Evolutionary conservation across 2,888 invertebrate species (phyloP).

Genomic region (Lepidocyrtinus sp.): DNA sequence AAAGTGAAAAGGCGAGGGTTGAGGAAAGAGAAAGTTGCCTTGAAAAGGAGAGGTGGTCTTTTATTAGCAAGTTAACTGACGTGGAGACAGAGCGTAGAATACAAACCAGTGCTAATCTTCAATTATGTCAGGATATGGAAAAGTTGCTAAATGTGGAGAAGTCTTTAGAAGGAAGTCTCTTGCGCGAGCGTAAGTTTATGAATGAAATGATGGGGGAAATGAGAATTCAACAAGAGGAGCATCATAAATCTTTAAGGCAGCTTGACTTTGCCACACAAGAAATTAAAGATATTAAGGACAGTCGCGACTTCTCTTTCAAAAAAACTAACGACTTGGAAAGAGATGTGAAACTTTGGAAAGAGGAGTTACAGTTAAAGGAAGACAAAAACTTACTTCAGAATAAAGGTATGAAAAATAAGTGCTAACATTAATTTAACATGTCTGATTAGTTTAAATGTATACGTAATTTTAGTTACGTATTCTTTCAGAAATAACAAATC

Average conservation of each 20-base stretch:
- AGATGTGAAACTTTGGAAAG: conserved; percentile 64
- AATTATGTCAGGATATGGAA: conserved; percentile 60
- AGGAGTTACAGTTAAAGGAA: conserved; percentile 62
- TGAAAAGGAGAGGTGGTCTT: conserved; percentile 47
- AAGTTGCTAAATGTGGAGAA: conserved; percentile 55
- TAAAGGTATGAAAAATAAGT: conserved; percentile 23
- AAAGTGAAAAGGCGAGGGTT: conserved; percentile 49
- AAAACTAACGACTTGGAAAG: conserved; percentile 55
- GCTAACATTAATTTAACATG: too few species aligned
- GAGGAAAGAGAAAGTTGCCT: conserved; percentile 43
- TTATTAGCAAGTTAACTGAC: conserved; percentile 55
- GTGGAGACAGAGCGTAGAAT: conserved; percentile 61
- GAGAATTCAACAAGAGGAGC: conserved; percentile 55
- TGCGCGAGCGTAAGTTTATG: conserved; percentile 55
- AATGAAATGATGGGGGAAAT: conserved; percentile 59
- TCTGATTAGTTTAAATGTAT: conserved; percentile 17
- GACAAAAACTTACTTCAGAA: conserved; percentile 21
- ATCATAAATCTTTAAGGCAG: conserved; percentile 46
- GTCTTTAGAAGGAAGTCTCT: conserved; percentile 57
- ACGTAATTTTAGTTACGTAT: not conserved
- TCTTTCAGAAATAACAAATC: conserved; percentile 55
- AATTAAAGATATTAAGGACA: conserved; percentile 30
- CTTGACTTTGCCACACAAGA: conserved; percentile 47
- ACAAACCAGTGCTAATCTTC: conserved; percentile 60
- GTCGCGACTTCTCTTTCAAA: conserved; percentile 5